Evolutionary conservation across 2,888 invertebrate species (phyloP).

Genomic region (Liodrosophila aerea): DNA sequence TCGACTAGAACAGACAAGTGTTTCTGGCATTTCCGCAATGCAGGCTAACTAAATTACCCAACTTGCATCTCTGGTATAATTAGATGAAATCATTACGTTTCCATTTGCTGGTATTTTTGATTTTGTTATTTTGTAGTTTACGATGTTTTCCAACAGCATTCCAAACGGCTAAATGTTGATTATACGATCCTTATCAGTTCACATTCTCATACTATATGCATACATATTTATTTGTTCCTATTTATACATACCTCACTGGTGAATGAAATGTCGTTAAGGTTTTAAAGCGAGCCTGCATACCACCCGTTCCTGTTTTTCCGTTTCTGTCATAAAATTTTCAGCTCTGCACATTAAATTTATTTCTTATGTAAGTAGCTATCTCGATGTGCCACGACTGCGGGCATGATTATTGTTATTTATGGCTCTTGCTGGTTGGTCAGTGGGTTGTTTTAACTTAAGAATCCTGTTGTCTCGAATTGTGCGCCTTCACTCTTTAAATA

Average conservation of each 20-base stretch:
- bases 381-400: neutral
- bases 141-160: constrained; percentile 16
- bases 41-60: constrained; percentile 63
- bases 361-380: constrained; percentile 42
- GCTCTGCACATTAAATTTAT: constrained; percentile 56
- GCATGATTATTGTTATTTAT: constrained; percentile 21
- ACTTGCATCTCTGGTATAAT: constrained; percentile 59
- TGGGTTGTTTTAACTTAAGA: constrained; percentile 8
- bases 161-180: constrained; percentile 28
- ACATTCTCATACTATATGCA: constrained; percentile 48
- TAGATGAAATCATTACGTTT: constrained; percentile 72
- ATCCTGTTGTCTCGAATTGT: neutral
- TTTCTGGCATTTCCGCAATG: constrained; percentile 70
- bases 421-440: constrained; percentile 28
- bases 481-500: constrained; percentile 1
- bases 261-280: neutral
- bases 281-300: neutral
- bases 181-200: constrained; percentile 47
- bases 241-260: neutral
- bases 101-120: constrained; percentile 60
- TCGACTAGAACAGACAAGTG: constrained; percentile 34
- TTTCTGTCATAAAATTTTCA: constrained; percentile 53
- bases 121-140: constrained; percentile 69
- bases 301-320: constrained; percentile 3
- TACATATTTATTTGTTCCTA: constrained; percentile 1